Evolutionary conservation across 2,888 invertebrate species (phyloP).

Genomic region (Nemurella pictetii): DNA sequence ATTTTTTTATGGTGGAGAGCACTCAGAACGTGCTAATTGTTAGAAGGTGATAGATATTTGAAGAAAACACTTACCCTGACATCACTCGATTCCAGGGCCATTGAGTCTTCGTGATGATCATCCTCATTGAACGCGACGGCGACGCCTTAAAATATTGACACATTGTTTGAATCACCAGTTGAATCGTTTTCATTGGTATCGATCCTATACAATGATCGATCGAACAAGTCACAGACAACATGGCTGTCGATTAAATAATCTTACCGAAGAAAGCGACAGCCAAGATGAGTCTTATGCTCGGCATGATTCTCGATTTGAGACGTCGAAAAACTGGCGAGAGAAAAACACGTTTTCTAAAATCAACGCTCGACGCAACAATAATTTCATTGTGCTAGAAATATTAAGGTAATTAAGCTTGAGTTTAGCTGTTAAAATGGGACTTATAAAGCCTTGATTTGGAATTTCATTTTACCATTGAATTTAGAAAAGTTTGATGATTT

Average conservation of each 20-base stretch:
- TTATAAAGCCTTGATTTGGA: too few species aligned
- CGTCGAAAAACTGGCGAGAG: not conserved
- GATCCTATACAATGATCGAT: too few species aligned
- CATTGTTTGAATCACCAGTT: not conserved
- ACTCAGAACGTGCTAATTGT: not conserved
- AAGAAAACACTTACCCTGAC: conserved; percentile 1
- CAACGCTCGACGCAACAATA: too few species aligned
- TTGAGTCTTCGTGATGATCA: not conserved
- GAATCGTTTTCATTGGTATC: not conserved
- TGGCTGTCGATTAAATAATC: not conserved
- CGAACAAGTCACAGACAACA: too few species aligned
- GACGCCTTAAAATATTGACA: not conserved
- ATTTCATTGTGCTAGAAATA: too few species aligned
- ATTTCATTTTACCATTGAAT: too few species aligned
- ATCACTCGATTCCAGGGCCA: conserved; percentile 13
- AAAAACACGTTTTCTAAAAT: not conserved
- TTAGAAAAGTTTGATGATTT: too few species aligned
- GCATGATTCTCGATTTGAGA: not conserved
- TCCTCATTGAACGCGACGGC: not conserved
- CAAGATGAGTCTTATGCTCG: not conserved
- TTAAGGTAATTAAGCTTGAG: too few species aligned
- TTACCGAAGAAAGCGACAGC: conserved; percentile 2
- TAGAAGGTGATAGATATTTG: not conserved
- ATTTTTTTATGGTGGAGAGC: too few species aligned
- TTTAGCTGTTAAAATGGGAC: too few species aligned